Percentiles rank a stretch among this genome's conserved stretches.
Evolutionary conservation across 2,113 vertebrate species (phyloP).

Genomic region (Trematocara zebra): DNA sequence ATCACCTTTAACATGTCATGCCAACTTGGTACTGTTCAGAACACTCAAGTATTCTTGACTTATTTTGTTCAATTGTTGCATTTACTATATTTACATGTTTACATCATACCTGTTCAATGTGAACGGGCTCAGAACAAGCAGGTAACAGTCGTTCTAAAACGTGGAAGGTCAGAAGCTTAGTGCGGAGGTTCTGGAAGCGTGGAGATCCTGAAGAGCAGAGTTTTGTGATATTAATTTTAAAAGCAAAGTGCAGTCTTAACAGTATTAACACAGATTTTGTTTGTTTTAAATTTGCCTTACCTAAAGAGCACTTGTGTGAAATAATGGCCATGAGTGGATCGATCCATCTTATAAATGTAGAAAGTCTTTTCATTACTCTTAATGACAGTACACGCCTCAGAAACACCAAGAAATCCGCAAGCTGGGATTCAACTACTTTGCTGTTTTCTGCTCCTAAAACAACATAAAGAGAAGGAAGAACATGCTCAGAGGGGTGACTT

Average conservation of each 20-base stretch:
- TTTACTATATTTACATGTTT: neutral
- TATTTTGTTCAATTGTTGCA: neutral
- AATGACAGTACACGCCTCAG: conserved; percentile 72
- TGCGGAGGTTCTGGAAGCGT: conserved; percentile 72
- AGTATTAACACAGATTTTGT: neutral
- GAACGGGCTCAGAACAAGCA: conserved; percentile 66
- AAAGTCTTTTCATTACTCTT: conserved; percentile 64
- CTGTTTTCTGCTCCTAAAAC: conserved; percentile 57
- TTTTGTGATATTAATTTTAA: neutral
- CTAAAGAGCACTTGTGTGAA: conserved; percentile 68
- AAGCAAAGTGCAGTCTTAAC: neutral
- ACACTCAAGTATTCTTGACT: neutral
- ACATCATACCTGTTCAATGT: conserved; percentile 68
- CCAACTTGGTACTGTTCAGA: neutral
- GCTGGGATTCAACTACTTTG: conserved; percentile 73
- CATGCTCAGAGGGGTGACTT: neutral
- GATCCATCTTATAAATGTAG: conserved; percentile 73
- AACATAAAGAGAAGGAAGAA: neutral
- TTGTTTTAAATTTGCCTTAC: conserved; percentile 2
- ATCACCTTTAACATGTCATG: neutral
- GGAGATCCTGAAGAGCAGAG: conserved; percentile 49
- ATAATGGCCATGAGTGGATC: conserved; percentile 77
- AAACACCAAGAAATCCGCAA: conserved; percentile 78
- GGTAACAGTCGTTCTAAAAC: conserved; percentile 75
- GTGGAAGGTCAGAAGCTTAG: conserved; percentile 76